phyloP scores from a whole-genome alignment of 2,797 vertebrate species.

The Clarias platycephalus region DNA sequence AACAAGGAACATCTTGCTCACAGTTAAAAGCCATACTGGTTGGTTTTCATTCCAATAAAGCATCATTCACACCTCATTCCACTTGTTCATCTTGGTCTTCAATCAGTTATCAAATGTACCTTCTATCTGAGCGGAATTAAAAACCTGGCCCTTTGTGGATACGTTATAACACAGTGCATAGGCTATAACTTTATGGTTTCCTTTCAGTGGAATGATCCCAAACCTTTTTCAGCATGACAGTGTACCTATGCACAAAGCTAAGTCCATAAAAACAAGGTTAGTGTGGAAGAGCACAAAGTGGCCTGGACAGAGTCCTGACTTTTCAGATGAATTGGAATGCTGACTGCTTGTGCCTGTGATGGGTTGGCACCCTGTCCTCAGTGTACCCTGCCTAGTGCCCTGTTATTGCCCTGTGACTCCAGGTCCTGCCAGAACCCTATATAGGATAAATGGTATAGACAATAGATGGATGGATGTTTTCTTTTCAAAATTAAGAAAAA shows the following conservation, averaged over 20 bases:
- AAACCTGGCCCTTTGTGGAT: not conserved
- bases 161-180: not conserved
- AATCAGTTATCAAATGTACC: not conserved
- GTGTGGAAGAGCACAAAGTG: not conserved
- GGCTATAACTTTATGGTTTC: not conserved
- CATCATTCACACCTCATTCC: not conserved
- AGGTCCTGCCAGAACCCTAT: too few relatives aligned
- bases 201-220: not conserved
- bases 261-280: not conserved
- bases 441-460: too few relatives aligned
- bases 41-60: not conserved
- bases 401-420: too few relatives aligned
- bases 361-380: too few relatives aligned
- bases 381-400: too few relatives aligned
- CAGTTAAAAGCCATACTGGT: not conserved
- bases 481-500: constrained; percentile 10
- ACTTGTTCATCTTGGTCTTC: not conserved
- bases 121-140: not conserved
- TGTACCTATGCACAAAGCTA: not conserved
- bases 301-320: not conserved
- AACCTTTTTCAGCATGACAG: not conserved
- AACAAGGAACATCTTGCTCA: not conserved
- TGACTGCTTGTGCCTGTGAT: not conserved
- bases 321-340: not conserved
- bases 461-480: not conserved